Evolutionary conservation across 2,888 invertebrate genomes (phyloP).

Genomic region (Odontocolon sp.): DNA sequence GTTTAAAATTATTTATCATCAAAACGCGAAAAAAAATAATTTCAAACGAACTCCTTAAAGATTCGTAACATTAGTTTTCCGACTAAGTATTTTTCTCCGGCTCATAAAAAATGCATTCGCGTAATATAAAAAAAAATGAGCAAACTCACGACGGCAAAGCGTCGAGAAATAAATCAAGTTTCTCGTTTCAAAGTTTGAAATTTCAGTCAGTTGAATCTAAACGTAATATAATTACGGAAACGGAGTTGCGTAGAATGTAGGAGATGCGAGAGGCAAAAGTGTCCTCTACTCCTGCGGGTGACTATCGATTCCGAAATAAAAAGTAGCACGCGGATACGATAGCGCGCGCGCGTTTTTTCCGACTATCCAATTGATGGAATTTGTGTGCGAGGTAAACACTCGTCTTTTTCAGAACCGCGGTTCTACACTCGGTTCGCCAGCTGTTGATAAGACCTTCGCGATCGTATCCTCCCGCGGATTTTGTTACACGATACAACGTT

Average conservation of each 20-base stretch:
- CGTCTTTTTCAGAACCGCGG: conserved; percentile 19
- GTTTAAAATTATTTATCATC: too few species aligned
- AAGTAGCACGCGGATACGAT: conserved; percentile 59
- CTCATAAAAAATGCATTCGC: too few species aligned
- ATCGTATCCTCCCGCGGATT: conserved; percentile 1
- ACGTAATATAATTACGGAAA: not conserved
- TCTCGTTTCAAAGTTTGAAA: too few species aligned
- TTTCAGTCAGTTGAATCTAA: not conserved
- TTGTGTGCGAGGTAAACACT: conserved; percentile 50
- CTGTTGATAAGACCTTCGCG: conserved; percentile 10
- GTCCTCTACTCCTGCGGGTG: not conserved
- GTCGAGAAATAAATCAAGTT: too few species aligned
- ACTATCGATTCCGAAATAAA: conserved; percentile 53
- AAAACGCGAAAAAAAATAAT: not conserved
- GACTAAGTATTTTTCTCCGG: too few species aligned
- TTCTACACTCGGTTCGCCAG: conserved; percentile 1
- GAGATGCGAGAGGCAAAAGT: conserved; percentile 20
- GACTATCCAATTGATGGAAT: conserved; percentile 27
- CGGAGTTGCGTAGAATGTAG: not conserved
- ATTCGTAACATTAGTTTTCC: too few species aligned
- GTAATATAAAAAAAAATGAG: too few species aligned
- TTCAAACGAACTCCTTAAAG: too few species aligned
- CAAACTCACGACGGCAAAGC: too few species aligned
- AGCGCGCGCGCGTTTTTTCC: conserved; percentile 39
- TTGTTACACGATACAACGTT: not conserved